Percentiles rank a stretch among this genome's conserved stretches.
Conservation (phyloP, 1,140 invertebrate genomes). For the Drosophila cardini region DNA sequence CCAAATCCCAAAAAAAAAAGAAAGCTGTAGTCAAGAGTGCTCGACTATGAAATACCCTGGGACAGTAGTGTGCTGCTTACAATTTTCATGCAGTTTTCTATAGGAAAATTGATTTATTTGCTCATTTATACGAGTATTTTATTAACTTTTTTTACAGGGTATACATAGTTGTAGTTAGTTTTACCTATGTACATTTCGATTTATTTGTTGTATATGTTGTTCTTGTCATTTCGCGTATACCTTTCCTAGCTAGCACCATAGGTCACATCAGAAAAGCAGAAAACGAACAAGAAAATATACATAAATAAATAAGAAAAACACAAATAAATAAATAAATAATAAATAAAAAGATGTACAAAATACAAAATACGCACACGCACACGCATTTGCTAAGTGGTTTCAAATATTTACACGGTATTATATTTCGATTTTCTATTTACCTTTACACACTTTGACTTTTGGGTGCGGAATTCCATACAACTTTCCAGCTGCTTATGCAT, state of each 20-base stretch:
- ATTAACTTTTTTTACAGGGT: too few species aligned
- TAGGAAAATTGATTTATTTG: too few species aligned
- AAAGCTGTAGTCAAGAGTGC: too few species aligned
- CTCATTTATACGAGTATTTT: too few species aligned
- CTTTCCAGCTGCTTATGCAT: conserved; percentile 7
- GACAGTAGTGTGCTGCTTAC: too few species aligned
- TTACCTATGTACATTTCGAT: conserved; percentile 7
- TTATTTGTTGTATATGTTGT: conserved; percentile 40
- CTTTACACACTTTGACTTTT: conserved; percentile 56
- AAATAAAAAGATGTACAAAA: conserved; percentile 38
- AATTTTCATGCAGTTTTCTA: too few species aligned
- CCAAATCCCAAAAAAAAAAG: conserved; percentile 14
- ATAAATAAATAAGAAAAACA: conserved; percentile 2
- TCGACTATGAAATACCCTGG: too few species aligned
- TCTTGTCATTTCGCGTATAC: conserved; percentile 36
- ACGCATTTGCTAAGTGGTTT: conserved; percentile 76
- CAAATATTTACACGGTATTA: conserved; percentile 82
- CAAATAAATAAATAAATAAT: conserved; percentile 24
- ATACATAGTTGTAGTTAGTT: neutral
- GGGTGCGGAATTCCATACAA: conserved; percentile 3
- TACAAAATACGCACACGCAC: conserved; percentile 39
- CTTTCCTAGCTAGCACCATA: conserved; percentile 25
- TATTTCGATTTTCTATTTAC: conserved; percentile 78
- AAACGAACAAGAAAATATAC: conserved; percentile 2
- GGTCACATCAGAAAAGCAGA: conserved; percentile 23